A percentile compares a stretch with the other conserved stretches of the same genome.
Evolutionary conservation across 1,140 invertebrate species (phyloP).

Genomic region (Anagrus nilaparvatae): DNA sequence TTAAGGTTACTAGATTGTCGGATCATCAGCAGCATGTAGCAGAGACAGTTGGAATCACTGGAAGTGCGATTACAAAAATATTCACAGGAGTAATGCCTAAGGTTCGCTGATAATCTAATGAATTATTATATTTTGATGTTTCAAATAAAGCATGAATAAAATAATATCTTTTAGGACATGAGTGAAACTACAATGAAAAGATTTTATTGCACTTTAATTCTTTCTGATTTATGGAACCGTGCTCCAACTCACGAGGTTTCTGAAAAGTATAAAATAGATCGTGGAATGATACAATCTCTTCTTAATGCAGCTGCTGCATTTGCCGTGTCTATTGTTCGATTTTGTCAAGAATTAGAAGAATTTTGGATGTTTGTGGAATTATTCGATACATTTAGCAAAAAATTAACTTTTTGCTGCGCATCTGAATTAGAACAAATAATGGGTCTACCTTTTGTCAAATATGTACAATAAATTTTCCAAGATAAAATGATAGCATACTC

Average conservation of each 20-base stretch:
- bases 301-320: constrained; percentile 59
- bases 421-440: constrained; percentile 68
- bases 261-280: constrained; percentile 56
- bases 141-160: too few relatives aligned
- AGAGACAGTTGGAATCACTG: constrained; percentile 55
- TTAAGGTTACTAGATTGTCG: constrained; percentile 32
- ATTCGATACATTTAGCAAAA: constrained; percentile 56
- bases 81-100: constrained; percentile 47
- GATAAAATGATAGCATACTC: constrained; percentile 11
- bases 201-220: constrained; percentile 77
- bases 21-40: constrained; percentile 50
- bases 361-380: constrained; percentile 73
- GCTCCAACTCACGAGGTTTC: constrained; percentile 61
- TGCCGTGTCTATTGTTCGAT: constrained; percentile 60
- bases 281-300: constrained; percentile 63
- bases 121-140: too few relatives aligned
- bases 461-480: constrained; percentile 40
- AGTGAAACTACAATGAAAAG: too few relatives aligned
- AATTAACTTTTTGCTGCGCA: constrained; percentile 60
- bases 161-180: constrained; percentile 27
- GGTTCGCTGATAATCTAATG: constrained; percentile 31
- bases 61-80: constrained; percentile 51
- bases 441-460: constrained; percentile 75
- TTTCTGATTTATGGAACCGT: constrained; percentile 73
- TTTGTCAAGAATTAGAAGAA: constrained; percentile 65